A percentile compares a stretch with the other conserved stretches of the same genome.
phyloP scores from a whole-genome alignment of 2,888 invertebrate species.

The Pristionchus japonicus region DNA sequence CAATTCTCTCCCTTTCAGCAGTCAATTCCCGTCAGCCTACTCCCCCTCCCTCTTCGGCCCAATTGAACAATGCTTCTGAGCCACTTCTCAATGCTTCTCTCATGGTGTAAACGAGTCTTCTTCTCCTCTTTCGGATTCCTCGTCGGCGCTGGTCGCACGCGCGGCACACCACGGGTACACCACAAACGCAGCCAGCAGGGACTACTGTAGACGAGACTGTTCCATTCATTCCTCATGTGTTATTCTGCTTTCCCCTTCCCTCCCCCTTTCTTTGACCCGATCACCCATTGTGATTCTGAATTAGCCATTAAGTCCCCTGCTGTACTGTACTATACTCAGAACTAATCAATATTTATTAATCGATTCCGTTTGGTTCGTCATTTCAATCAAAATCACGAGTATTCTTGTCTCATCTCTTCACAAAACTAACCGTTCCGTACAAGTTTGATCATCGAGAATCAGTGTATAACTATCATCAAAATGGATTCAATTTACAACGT shows the following conservation, averaged over 20 bases:
- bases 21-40: slow-evolving; percentile 40
- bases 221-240: slow-evolving; percentile 11
- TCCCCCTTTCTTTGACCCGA: background rate
- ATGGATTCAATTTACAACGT: slow-evolving; percentile 3
- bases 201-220: slow-evolving; percentile 22
- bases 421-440: slow-evolving; percentile 36
- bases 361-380: slow-evolving; percentile 33
- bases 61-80: slow-evolving; percentile 40
- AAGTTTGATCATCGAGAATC: slow-evolving; percentile 22
- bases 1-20: background rate
- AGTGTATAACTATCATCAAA: slow-evolving; percentile 1
- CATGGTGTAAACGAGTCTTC: slow-evolving; percentile 45
- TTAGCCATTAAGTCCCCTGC: background rate
- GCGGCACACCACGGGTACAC: slow-evolving; percentile 32
- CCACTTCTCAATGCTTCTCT: slow-evolving; percentile 47
- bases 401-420: slow-evolving; percentile 22
- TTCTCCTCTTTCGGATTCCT: slow-evolving; percentile 28
- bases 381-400: slow-evolving; percentile 33
- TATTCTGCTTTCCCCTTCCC: background rate
- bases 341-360: slow-evolving; percentile 41
- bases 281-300: slow-evolving; percentile 9
- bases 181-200: slow-evolving; percentile 37
- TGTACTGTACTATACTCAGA: background rate
- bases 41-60: slow-evolving; percentile 20
- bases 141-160: slow-evolving; percentile 39